Base-by-base conservation (phyloP, 2,888 invertebrate species). In the Aplocera efformata region DNA sequence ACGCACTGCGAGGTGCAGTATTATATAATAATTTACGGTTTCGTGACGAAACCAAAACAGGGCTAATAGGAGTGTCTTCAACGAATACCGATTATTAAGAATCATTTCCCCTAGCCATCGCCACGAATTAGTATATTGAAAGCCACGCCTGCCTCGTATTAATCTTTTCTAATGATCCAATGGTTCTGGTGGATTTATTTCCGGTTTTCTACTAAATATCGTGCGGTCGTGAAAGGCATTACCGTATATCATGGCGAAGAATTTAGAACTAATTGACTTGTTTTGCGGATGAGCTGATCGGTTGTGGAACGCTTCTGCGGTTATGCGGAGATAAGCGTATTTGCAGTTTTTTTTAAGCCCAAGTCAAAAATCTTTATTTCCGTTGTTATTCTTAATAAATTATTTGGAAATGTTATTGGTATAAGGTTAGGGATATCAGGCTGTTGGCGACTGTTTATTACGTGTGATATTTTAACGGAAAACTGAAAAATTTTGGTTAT, bases 181-280 rank as follows among this genome's bases (percentile, higher is more conserved):
- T 17, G 13, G 57, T 54, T 53, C 37, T 50, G 56, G 58, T 60
- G 54, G 67, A 67, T 67, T 66, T 61, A 68, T 63, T 58, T 58
- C 56, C 63, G 48, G 51, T 50, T 60, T 60, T 52, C 58, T 51
- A 51, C 43, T 54, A 55, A 44, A 44, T 35, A 39, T 39, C 44
- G 28, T 35, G 44, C 28, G 32, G 35, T 32, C 24, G 56, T 56
- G 55, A 62, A 62, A 64, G 58, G 50, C 64, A 65, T 67, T 65
- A 67, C 57, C 63, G 64, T 72, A 68, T 69, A 67, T 72, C 64
- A 67, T 54, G 64, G 63, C 67, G 58, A 55, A 53, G 50, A 64
- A 57, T 65, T n/a, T 8, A 6, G 24, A 29, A 32, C 20, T 42
- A 13, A 22, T 33, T 39, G 35, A 10, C n/a, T 9, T 27, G 25